phyloP scores from a whole-genome alignment of 2,113 vertebrate genomes.

The Epinephelus moara region DNA sequence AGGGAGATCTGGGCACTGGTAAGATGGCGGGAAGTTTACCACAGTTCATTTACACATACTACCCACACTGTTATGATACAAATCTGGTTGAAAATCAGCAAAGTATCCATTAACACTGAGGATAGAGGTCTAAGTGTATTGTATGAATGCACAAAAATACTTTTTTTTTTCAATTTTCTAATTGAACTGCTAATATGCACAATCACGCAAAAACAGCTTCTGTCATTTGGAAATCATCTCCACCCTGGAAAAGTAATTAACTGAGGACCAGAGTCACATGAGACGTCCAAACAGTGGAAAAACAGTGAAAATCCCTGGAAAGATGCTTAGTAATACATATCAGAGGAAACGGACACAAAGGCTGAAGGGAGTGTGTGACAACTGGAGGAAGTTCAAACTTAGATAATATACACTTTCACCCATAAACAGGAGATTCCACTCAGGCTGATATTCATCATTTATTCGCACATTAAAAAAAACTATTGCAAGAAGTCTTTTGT shows the following conservation, averaged over 20 bases:
- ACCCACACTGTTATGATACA: too few relatives aligned
- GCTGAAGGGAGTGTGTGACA: conserved; percentile 48
- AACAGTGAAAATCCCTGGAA: conserved; percentile 54
- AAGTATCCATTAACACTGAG: neutral
- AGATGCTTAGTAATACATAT: conserved; percentile 43
- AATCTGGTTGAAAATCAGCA: too few relatives aligned
- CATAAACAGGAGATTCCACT: conserved; percentile 6
- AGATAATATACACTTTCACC: conserved; percentile 59
- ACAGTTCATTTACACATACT: too few relatives aligned
- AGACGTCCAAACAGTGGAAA: conserved; percentile 36
- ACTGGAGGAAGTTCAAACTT: conserved; percentile 63
- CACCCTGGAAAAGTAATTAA: conserved; percentile 37
- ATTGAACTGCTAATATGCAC: neutral
- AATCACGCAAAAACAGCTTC: neutral
- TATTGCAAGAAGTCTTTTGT: neutral
- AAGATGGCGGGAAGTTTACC: too few relatives aligned
- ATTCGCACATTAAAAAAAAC: neutral
- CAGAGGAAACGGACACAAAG: conserved; percentile 74
- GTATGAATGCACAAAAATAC: neutral
- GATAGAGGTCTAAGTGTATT: neutral
- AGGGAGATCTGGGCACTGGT: too few relatives aligned
- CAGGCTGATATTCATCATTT: neutral
- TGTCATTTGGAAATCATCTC: neutral
- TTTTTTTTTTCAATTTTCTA: neutral
- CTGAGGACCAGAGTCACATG: conserved; percentile 38